phyloP scores from a whole-genome alignment of 64 coral and sea anemone species.

The Catalaphyllia jardinei region DNA sequence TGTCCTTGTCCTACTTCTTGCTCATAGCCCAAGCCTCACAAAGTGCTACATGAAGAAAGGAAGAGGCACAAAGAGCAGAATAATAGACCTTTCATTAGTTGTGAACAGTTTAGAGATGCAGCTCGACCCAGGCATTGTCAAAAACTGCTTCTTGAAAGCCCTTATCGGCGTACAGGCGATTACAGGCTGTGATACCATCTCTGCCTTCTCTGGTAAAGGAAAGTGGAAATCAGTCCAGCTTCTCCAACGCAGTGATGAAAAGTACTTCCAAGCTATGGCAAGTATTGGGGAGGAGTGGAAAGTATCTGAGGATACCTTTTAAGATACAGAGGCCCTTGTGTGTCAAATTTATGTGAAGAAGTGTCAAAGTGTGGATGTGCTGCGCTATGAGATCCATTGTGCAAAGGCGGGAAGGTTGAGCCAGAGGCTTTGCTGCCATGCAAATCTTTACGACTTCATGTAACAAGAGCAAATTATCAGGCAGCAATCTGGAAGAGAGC shows the following conservation, averaged over 20 bases:
- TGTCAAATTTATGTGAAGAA: constrained; percentile 63
- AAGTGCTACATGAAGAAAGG: too few species aligned
- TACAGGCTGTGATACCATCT: too few species aligned
- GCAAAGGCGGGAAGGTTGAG: constrained; percentile 48
- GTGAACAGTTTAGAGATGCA: constrained; percentile 4
- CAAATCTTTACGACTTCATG: constrained; percentile 59
- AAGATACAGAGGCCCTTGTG: background rate
- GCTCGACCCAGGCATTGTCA: background rate
- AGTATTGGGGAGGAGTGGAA: constrained; percentile 26
- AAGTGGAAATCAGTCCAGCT: too few species aligned
- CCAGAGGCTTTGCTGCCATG: constrained; percentile 62
- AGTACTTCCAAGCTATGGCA: too few species aligned
- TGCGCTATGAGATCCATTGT: constrained; percentile 70
- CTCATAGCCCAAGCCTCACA: too few species aligned
- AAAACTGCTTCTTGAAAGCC: too few species aligned
- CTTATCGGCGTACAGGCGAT: too few species aligned
- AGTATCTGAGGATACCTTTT: constrained; percentile 31
- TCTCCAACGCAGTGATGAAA: too few species aligned
- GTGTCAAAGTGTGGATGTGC: constrained; percentile 51
- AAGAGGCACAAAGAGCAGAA: constrained; percentile 50
- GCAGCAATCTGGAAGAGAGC: too few species aligned
- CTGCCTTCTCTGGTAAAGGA: too few species aligned
- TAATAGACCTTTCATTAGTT: constrained; percentile 50
- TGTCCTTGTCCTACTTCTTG: too few species aligned
- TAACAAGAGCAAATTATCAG: background rate